Base-by-base conservation (phyloP, 2,888 invertebrate species). In the Napeogenes inachia region DNA sequence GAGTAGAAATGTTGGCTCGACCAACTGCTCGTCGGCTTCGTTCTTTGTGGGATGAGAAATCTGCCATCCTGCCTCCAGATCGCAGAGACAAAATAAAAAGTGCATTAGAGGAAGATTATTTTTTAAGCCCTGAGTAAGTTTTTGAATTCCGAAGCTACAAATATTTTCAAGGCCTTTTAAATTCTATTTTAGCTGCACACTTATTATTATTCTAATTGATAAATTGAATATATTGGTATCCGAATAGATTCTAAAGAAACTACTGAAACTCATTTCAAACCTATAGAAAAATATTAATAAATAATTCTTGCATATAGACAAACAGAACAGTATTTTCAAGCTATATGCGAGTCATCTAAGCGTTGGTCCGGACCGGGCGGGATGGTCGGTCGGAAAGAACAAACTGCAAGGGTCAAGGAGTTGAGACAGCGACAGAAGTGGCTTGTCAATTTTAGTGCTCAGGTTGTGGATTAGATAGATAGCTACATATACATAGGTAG, bases 321-420 rank as follows among this genome's bases (percentile, higher is more conserved):
- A 85, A 92, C 92, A 0, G 92, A 92, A 69, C 87, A 89, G 71
- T 92, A 93, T 71, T 93, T 93, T 71, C 87, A 85, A 77, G 84
- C 91, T 3, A 62, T 92, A 30, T 75, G 75, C 69, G 83, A 75
- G 56, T 75, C 81, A 0, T 73, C 77, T 2, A 77, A 73, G 62
- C 78, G 71, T 0, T 81, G 84, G 83, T 65, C 77, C 2, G 71
- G 83, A 3, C 78, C 82, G 0, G 79, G 81, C 0, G 78, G 80
- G 8, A 78, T 80, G 77, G 65, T 69, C 5, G 73, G 67, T 47
- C 81, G 87, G 13, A 80, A 78, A 68, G 87, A 88, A 45, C 74
- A 77, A 2, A 71, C 64, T 0, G 86, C 85, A 12, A 81, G 76
- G 63, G 68, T 71, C 13, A 77, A 76, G 55, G 88, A 88, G 68